These are phyloP conservation scores for Turritopsis dohrnii DNA, from an alignment of 30 jellyfish, hydroid and myxozoan genomes.

Conservation along the genomic window DNA sequence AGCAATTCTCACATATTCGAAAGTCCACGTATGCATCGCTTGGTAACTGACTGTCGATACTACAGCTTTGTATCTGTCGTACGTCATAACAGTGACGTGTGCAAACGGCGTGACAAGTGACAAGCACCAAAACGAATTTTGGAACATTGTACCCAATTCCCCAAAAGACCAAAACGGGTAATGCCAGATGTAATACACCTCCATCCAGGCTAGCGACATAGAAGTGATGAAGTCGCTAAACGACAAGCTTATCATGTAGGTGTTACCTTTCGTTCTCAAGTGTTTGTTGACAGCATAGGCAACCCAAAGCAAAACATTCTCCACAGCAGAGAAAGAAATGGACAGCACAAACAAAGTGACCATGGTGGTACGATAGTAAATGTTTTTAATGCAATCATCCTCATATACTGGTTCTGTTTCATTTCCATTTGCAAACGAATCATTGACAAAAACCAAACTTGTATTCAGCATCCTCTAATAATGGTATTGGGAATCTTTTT, in stretches of 20 bases:
- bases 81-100: slow-evolving; percentile 46
- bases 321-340: background rate
- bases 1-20: background rate
- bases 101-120: slow-evolving; percentile 65
- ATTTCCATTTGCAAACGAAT: background rate
- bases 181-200: slow-evolving; percentile 33
- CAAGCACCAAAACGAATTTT: slow-evolving; percentile 49
- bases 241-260: slow-evolving; percentile 44
- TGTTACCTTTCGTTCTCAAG: slow-evolving; percentile 7
- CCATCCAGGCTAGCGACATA: slow-evolving; percentile 34
- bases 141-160: slow-evolving; percentile 35
- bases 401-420: background rate
- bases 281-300: background rate
- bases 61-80: slow-evolving; percentile 45
- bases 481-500: background rate
- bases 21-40: background rate
- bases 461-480: background rate
- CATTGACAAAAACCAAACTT: background rate
- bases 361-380: background rate
- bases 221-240: slow-evolving; percentile 43
- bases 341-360: background rate
- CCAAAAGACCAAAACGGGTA: slow-evolving; percentile 59
- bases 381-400: background rate
- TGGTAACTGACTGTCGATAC: slow-evolving; percentile 1
- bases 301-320: background rate